phyloP scores from a whole-genome alignment of 2,888 invertebrate species.

The Plagodis dolabraria region DNA sequence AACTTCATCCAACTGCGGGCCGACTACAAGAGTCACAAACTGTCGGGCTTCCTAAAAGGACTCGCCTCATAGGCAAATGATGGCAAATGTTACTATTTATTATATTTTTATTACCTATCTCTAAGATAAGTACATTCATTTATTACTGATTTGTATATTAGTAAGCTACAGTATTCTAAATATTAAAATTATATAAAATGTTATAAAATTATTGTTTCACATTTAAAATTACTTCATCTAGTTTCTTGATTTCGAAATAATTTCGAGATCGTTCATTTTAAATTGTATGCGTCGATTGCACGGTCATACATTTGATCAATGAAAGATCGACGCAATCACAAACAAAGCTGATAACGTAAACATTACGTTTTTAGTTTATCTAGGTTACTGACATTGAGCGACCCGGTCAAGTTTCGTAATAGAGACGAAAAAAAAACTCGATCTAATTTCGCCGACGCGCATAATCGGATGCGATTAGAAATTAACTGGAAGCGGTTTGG shows the following conservation, averaged over 20 bases:
- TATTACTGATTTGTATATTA: constrained; percentile 23
- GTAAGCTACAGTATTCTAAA: constrained; percentile 36
- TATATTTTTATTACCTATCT: constrained; percentile 17
- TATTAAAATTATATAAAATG: constrained; percentile 42
- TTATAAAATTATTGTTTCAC: constrained; percentile 4
- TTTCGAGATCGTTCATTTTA: too few species aligned
- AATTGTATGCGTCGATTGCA: constrained; percentile 2
- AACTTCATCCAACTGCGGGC: constrained; percentile 97
- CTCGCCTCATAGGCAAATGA: constrained; percentile 61
- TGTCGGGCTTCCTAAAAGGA: constrained; percentile 87
- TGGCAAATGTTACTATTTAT: constrained; percentile 21
- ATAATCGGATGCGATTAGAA: constrained; percentile 43
- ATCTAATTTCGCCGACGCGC: constrained; percentile 50
- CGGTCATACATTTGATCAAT: constrained; percentile 13
- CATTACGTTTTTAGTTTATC: constrained; percentile 33
- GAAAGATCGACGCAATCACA: constrained; percentile 27
- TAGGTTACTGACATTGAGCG: constrained; percentile 42
- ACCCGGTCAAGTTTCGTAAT: constrained; percentile 48
- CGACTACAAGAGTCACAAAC: constrained; percentile 96
- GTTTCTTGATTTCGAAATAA: too few species aligned
- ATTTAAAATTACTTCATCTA: neutral
- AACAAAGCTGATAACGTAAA: constrained; percentile 35
- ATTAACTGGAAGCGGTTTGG: constrained; percentile 44
- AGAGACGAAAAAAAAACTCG: constrained; percentile 28
- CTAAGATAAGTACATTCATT: constrained; percentile 2